Percentiles rank a stretch among this genome's conserved stretches.
phyloP scores from a whole-genome alignment of 2,113 vertebrate species.

The Pelecanus crispus region DNA sequence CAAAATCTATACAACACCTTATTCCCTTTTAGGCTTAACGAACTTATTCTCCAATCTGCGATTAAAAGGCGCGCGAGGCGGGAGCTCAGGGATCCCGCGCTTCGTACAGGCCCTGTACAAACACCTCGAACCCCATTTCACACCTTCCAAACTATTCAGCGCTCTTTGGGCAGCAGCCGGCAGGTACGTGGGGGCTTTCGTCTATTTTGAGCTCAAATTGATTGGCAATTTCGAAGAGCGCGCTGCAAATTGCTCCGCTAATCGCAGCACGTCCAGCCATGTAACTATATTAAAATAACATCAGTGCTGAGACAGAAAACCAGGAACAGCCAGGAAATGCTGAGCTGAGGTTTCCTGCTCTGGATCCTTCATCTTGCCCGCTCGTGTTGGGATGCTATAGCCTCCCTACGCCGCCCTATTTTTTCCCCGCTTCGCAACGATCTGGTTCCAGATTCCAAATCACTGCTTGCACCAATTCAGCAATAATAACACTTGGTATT shows the following conservation, averaged over 20 bases:
- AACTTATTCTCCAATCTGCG: neutral
- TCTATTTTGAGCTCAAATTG: conserved; percentile 32
- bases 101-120: neutral
- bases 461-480: neutral
- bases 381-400: neutral
- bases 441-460: neutral
- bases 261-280: conserved; percentile 35
- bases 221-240: conserved; percentile 49
- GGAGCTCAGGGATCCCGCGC: neutral
- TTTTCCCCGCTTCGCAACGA: neutral
- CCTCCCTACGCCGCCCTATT: neutral
- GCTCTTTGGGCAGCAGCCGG: neutral
- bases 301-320: neutral
- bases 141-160: neutral
- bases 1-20: neutral
- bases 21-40: neutral
- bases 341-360: neutral
- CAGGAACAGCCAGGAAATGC: neutral
- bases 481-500: neutral
- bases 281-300: conserved; percentile 45
- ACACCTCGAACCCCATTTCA: neutral
- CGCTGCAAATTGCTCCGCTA: conserved; percentile 46
- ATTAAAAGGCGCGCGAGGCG: neutral
- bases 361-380: neutral
- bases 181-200: neutral